These are phyloP conservation scores for Anneissia japonica DNA, from an alignment of 35 echinoderm and acorn worm species.

Conservation along the genomic window DNA sequence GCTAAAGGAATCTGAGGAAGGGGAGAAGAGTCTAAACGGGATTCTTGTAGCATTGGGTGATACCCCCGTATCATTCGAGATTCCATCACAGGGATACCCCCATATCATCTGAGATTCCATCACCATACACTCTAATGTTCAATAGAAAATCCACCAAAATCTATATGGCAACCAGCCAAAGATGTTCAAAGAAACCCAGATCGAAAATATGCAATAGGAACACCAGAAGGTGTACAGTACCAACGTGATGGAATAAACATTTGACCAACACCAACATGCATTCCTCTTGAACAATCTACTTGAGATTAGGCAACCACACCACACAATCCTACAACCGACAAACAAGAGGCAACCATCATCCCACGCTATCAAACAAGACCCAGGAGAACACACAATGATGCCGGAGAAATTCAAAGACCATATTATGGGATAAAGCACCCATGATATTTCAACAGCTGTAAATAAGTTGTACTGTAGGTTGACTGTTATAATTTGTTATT, in stretches of 20 bases:
- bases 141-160: slow-evolving; percentile 10
- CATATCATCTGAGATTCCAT: slow-evolving; percentile 20
- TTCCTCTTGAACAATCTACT: background rate
- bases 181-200: background rate
- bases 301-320: background rate
- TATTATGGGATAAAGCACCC: too few relatives aligned
- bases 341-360: background rate
- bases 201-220: slow-evolving; percentile 8
- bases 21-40: background rate
- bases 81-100: too few relatives aligned
- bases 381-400: too few relatives aligned
- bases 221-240: background rate
- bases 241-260: slow-evolving; percentile 18
- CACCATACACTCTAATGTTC: background rate
- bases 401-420: too few relatives aligned
- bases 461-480: too few relatives aligned
- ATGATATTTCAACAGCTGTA: too few relatives aligned
- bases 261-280: slow-evolving; percentile 2
- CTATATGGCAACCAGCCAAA: slow-evolving; percentile 18
- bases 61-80: slow-evolving; percentile 25
- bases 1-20: too few relatives aligned
- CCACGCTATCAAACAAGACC: too few relatives aligned
- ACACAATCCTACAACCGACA: background rate
- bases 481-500: too few relatives aligned
- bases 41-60: background rate